Percentiles rank a stretch among this genome's conserved stretches.
These are phyloP conservation scores for Cheilosia urbana DNA, from an alignment of 2,888 invertebrate species.

Conservation along the genomic window DNA sequence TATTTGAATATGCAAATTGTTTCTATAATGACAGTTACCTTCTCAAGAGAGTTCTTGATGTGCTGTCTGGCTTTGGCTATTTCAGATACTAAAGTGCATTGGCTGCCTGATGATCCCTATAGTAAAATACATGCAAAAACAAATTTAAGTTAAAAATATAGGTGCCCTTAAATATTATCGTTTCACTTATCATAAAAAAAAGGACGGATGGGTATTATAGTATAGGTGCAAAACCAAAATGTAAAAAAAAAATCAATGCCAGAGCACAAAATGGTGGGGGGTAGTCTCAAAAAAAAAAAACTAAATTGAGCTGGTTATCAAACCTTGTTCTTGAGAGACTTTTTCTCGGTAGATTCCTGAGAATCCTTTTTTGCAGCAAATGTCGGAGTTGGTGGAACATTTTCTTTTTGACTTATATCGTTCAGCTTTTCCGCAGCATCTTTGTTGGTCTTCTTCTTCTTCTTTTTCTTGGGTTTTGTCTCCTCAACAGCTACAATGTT, in stretches of 20 bases:
- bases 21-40: constrained; percentile 84
- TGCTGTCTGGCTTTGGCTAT: constrained; percentile 94
- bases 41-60: constrained; percentile 90
- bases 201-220: neutral
- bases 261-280: constrained; percentile 32
- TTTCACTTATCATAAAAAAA: neutral
- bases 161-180: no score
- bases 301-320: constrained; percentile 18
- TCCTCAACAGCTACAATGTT: constrained; percentile 44
- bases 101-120: constrained; percentile 76
- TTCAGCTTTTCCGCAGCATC: constrained; percentile 55
- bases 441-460: constrained; percentile 64
- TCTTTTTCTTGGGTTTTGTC: constrained; percentile 65
- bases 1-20: neutral
- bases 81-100: constrained; percentile 90
- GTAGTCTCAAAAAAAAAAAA: neutral
- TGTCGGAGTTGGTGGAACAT: constrained; percentile 48
- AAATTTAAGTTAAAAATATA: neutral
- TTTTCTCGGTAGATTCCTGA: constrained; percentile 45
- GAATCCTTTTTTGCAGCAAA: constrained; percentile 28
- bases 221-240: neutral
- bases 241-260: constrained; percentile 39
- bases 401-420: constrained; percentile 54
- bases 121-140: neutral
- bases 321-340: constrained; percentile 60